Conservation (phyloP, 2,888 invertebrate genomes). For the Beris chalybata region DNA sequence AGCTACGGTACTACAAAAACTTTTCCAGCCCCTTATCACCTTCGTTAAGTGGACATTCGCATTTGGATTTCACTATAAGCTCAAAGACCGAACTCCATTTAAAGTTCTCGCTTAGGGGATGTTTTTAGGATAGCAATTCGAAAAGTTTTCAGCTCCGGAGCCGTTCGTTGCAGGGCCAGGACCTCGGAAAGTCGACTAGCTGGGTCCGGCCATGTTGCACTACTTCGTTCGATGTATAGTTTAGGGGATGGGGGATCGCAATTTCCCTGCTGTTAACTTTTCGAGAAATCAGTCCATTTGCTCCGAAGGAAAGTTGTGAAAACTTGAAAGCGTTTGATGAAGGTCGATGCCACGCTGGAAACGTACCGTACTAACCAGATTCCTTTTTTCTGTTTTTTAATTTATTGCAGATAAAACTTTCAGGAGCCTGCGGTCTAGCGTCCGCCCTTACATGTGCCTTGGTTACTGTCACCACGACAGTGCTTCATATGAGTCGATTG, state of each 20-base stretch:
- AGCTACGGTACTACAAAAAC: neutral
- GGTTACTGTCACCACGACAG: conserved; percentile 83
- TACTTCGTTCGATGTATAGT: no score
- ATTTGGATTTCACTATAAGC: neutral
- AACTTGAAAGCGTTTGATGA: neutral
- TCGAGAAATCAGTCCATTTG: conserved; percentile 4
- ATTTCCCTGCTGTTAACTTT: neutral
- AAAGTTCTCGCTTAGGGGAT: conserved; percentile 2
- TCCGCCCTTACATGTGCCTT: conserved; percentile 85
- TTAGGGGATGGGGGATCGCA: no score
- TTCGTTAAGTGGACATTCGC: conserved; percentile 5
- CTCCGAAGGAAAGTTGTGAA: neutral
- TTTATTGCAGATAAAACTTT: conserved; percentile 77
- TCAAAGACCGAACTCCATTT: conserved; percentile 12
- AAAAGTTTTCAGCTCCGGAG: no score
- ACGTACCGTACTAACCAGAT: neutral
- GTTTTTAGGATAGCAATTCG: no score
- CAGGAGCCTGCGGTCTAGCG: conserved; percentile 83
- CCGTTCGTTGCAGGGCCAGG: no score
- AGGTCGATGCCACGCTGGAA: neutral
- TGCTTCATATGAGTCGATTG: conserved; percentile 86
- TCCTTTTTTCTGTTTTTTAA: conserved; percentile 1
- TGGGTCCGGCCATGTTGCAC: no score
- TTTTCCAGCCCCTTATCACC: conserved; percentile 12
- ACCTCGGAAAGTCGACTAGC: no score